Base-by-base conservation (phyloP, 2,888 invertebrate genomes). In the Mythimna albipuncta region DNA sequence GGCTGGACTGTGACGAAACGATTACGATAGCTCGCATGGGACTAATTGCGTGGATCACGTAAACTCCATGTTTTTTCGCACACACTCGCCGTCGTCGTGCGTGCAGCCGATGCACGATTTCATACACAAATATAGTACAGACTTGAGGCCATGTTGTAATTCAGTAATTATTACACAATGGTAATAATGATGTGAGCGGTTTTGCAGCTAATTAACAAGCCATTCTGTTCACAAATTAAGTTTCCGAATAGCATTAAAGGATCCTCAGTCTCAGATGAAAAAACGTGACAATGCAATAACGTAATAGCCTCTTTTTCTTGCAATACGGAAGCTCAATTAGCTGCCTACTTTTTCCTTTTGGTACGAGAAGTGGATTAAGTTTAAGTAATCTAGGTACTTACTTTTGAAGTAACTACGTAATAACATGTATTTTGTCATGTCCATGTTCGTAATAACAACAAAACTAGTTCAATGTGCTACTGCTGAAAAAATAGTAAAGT, bases 1-100 rank as follows among this genome's bases (percentile, higher is more conserved):
- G 88, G 86, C 85, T 85, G 87, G 87, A 89, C 89, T 91, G 89
- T 93, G 93, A 93, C 93, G 92, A 94, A 94, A 91, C 89, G 90
- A 93, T 93, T 93, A 92, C 88, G 87, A 88, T 88, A 88, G 88
- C 89, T 86, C 86, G 88, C 88, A 82, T 88, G 89, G 79, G 87
- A 88, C 85, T 93, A 91, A 94, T 92, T 92, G 91, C 90, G 82
- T 81, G 84, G 85, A 89, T 89, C 93, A 93, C 90, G 92, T 91
- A 91, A 92, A 90, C 84, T 70, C 67, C 69, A 69, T 82, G 82
- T 86, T 86, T 86, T 85, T 86, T 82, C 77, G 87, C 85, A 77
- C 74, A 81, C 79, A 82, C 55, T 75, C 21, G 67, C 69, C 21
- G 69, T 64, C 21, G 69, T 64, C 58, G 74, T 88, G 89, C 89